A percentile compares a stretch with the other conserved stretches of the same genome.
These are phyloP conservation scores for Morus bassanus DNA, from an alignment of 2,797 vertebrate species.

Conservation along the genomic window DNA sequence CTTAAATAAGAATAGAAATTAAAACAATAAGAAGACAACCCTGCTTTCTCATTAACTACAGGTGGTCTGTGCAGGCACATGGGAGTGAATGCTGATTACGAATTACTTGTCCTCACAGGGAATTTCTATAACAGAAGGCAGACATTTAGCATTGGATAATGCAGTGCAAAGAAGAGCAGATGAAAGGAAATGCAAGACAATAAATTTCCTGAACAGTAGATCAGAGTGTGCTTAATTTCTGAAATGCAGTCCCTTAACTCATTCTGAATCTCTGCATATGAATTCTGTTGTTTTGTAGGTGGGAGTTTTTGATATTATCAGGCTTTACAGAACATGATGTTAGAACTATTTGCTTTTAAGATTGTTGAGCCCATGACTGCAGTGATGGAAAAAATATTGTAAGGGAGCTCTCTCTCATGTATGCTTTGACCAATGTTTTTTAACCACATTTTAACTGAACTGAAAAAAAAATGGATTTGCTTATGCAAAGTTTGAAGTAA, in stretches of 20 bases:
- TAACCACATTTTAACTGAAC: not conserved
- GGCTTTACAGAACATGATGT: not conserved
- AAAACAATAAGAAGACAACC: not conserved
- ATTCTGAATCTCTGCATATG: not conserved
- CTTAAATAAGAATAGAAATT: not conserved
- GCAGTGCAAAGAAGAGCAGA: not conserved
- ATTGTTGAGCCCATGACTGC: not conserved
- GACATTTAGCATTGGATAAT: not conserved
- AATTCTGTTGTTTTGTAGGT: not conserved
- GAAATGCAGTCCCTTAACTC: not conserved
- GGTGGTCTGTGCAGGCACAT: not conserved
- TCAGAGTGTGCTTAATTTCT: not conserved
- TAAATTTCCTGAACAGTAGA: not conserved
- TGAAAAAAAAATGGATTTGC: not conserved
- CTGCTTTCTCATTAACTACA: not conserved
- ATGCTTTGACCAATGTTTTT: not conserved
- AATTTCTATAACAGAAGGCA: not conserved
- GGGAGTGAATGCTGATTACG: not conserved
- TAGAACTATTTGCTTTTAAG: not conserved
- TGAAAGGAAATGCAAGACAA: not conserved
- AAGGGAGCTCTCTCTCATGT: not conserved
- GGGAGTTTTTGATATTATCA: not conserved
- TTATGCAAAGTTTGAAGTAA: not conserved
- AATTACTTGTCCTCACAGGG: not conserved
- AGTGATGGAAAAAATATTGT: not conserved